A percentile compares a stretch with the other conserved stretches of the same genome.
These are phyloP conservation scores for Agapostemon virescens DNA, from an alignment of 2,888 invertebrate species.

Conservation along the genomic window DNA sequence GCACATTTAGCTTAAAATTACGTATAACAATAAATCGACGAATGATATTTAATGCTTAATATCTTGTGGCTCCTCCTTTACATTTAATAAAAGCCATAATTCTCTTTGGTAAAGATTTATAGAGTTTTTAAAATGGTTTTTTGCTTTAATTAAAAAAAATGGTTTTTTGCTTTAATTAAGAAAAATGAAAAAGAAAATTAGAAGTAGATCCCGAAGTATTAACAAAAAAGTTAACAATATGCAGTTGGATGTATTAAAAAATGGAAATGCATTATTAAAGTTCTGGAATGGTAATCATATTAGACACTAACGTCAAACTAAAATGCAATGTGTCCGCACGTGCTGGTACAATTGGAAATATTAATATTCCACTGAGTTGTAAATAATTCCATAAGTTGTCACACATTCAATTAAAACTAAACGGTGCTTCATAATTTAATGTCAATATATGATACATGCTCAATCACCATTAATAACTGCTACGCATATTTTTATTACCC, in stretches of 20 bases:
- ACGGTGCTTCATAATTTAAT: background rate
- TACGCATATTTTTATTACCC: background rate
- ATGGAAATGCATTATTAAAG: background rate
- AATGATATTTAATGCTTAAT: too few relatives aligned
- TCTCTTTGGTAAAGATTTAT: too few relatives aligned
- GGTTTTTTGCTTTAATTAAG: too few relatives aligned
- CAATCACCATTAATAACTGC: background rate
- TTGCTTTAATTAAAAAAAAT: too few relatives aligned
- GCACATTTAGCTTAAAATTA: too few relatives aligned
- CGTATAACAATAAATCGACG: too few relatives aligned
- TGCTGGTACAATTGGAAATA: background rate
- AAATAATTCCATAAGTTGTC: background rate
- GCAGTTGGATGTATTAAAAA: background rate
- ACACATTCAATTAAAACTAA: background rate
- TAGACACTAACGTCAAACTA: background rate
- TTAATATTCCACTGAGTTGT: background rate
- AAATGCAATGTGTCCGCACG: background rate
- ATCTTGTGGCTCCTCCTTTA: too few relatives aligned
- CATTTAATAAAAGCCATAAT: too few relatives aligned
- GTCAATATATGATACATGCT: background rate
- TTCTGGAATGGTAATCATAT: background rate
- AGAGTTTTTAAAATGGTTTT: too few relatives aligned
- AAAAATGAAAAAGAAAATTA: too few relatives aligned
- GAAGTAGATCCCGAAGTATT: background rate
- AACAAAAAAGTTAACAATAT: background rate